Evolutionary conservation across 2,797 vertebrate species (phyloP).

Genomic region (Sebastes diploproa): DNA sequence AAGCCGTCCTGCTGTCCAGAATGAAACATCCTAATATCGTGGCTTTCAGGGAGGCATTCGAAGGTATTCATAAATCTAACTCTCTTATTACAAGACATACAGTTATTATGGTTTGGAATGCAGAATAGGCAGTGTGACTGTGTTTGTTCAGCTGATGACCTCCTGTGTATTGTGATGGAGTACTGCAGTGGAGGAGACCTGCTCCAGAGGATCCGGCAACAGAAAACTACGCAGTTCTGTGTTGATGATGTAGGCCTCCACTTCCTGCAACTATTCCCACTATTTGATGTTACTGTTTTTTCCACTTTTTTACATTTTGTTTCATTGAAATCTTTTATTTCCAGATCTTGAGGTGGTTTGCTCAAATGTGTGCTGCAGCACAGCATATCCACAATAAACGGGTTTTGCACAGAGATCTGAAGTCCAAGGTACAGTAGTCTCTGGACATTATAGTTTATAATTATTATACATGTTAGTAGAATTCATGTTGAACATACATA

Average conservation of each 20-base stretch:
- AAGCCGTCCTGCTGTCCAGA: slow-evolving; percentile 89
- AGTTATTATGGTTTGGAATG: slow-evolving; percentile 12
- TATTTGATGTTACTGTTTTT: background rate
- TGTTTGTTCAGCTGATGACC: slow-evolving; percentile 81
- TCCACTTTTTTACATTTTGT: background rate
- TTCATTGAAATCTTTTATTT: background rate
- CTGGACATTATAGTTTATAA: background rate
- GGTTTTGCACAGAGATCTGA: slow-evolving; percentile 93
- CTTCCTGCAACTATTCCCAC: background rate
- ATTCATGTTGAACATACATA: background rate
- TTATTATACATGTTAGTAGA: background rate
- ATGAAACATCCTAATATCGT: slow-evolving; percentile 94
- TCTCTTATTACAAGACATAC: background rate
- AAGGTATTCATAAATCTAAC: slow-evolving; percentile 77
- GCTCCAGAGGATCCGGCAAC: slow-evolving; percentile 87
- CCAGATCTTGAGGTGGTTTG: slow-evolving; percentile 92
- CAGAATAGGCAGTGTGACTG: slow-evolving; percentile 23
- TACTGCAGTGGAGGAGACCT: slow-evolving; percentile 92
- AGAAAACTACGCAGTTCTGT: slow-evolving; percentile 85
- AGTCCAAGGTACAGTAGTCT: slow-evolving; percentile 87
- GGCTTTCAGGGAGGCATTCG: slow-evolving; percentile 89
- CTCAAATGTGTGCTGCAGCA: slow-evolving; percentile 89
- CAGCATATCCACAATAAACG: slow-evolving; percentile 89
- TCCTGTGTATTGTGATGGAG: slow-evolving; percentile 94
- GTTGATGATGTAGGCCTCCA: slow-evolving; percentile 82